phyloP scores from a whole-genome alignment of 1,140 invertebrate species.

The Tetranychus cinnabarinus region DNA sequence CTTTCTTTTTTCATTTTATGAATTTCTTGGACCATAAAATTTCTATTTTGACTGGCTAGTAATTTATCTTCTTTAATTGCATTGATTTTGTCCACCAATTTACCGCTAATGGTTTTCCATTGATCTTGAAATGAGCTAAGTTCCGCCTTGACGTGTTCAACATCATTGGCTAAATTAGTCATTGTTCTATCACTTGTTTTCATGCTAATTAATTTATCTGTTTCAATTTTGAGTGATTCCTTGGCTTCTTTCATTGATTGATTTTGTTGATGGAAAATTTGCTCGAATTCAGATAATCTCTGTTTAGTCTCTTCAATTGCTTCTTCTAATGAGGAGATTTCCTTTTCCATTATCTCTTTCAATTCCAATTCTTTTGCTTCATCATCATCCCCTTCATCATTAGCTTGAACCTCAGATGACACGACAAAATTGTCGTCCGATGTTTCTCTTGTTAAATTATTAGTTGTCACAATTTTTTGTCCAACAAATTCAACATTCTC shows the following conservation, averaged over 20 bases:
- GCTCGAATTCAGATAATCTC: too few species aligned
- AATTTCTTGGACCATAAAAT: background rate
- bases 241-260: background rate
- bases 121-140: slow-evolving; percentile 36
- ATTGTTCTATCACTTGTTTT: slow-evolving; percentile 1
- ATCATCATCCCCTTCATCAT: slow-evolving; percentile 6
- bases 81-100: slow-evolving; percentile 29
- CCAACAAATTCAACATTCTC: background rate
- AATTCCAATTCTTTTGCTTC: background rate
- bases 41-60: slow-evolving; percentile 24
- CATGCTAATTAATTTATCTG: background rate
- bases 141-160: slow-evolving; percentile 35
- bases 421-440: slow-evolving; percentile 1
- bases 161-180: slow-evolving; percentile 22
- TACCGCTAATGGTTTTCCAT: slow-evolving; percentile 40
- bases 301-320: too few species aligned
- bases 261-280: background rate
- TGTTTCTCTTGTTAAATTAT: slow-evolving; percentile 8
- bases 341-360: background rate
- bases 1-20: slow-evolving; percentile 17
- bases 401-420: slow-evolving; percentile 6
- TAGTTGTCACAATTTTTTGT: background rate
- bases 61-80: slow-evolving; percentile 24
- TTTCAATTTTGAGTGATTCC: slow-evolving; percentile 2
- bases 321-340: background rate